Evolutionary conservation across 2,113 vertebrate species (phyloP).

Genomic region (Pungitius pungitius): DNA sequence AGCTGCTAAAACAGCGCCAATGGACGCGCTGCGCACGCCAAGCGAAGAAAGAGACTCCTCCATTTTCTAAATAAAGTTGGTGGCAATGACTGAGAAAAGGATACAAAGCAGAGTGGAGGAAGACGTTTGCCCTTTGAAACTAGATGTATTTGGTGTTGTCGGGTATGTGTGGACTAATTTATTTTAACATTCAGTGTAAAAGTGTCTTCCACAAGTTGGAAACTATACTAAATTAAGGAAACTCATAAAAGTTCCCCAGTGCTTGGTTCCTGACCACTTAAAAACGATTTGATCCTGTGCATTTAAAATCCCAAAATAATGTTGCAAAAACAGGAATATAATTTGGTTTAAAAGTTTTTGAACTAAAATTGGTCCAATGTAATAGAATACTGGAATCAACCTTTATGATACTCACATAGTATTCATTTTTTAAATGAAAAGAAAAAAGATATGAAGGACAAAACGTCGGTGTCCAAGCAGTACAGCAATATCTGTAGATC

Average conservation of each 20-base stretch:
- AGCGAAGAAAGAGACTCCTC: not conserved
- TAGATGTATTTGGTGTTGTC: not conserved
- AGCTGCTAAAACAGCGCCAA: slow-evolving; percentile 43
- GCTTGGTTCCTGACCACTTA: not conserved
- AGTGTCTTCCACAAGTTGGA: not conserved
- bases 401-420: not conserved
- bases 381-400: not conserved
- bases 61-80: not conserved
- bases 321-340: not conserved
- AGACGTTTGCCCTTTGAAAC: not conserved
- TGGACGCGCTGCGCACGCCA: not conserved
- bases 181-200: not conserved
- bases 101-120: not conserved
- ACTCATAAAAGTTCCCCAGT: not conserved
- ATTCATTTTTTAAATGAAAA: not conserved
- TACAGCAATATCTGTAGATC: not conserved
- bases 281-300: not conserved
- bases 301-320: not conserved
- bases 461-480: not conserved
- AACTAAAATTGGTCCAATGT: not conserved
- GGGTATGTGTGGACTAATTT: not conserved
- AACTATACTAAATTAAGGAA: not conserved
- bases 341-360: not conserved
- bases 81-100: not conserved
- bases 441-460: not conserved